Conservation (phyloP, 2,888 invertebrate species). For the Drosophila meridiana region DNA sequence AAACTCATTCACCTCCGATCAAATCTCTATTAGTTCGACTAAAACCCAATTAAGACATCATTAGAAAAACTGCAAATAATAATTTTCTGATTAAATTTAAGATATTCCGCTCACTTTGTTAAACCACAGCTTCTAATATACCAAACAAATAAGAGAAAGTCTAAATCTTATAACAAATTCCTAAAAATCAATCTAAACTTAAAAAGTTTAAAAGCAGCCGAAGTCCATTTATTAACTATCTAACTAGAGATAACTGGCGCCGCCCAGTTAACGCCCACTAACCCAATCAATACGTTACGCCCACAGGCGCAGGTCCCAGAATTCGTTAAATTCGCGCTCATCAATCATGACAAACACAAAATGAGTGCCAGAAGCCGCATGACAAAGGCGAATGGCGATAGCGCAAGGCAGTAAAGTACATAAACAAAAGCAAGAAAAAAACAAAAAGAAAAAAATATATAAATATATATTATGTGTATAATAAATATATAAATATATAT, state of each 20-base stretch:
- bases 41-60: too few species aligned
- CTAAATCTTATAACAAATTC: not conserved
- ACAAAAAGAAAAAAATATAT: constrained; percentile 37
- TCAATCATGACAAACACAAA: constrained; percentile 67
- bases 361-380: constrained; percentile 53
- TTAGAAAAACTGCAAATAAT: too few species aligned
- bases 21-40: not conserved
- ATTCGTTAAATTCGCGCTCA: constrained; percentile 46
- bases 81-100: too few species aligned
- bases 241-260: constrained; percentile 3
- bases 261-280: constrained; percentile 18
- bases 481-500: constrained; percentile 8
- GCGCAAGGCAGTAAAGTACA: constrained; percentile 30
- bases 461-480: constrained; percentile 11
- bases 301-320: constrained; percentile 2
- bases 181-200: not conserved
- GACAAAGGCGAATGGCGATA: constrained; percentile 32
- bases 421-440: constrained; percentile 14
- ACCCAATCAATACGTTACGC: constrained; percentile 7
- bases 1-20: not conserved
- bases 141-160: too few species aligned
- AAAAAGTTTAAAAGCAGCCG: not conserved
- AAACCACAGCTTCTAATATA: too few species aligned
- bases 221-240: not conserved
- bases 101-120: too few species aligned